phyloP scores from a whole-genome alignment of 2,797 vertebrate species.

The Anniella stebbinsi region DNA sequence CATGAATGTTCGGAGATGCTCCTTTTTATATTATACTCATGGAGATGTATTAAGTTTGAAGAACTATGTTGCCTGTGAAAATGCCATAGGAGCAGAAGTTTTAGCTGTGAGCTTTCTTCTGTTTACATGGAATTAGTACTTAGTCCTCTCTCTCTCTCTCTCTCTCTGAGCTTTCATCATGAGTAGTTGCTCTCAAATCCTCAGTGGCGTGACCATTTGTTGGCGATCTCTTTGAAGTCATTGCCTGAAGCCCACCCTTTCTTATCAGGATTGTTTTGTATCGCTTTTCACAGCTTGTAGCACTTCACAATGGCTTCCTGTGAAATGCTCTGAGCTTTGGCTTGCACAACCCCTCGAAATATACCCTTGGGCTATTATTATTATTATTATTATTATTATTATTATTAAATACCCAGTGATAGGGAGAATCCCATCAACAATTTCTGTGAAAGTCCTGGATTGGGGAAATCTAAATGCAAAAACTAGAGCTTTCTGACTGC shows the following conservation, averaged over 20 bases:
- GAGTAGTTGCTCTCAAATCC: constrained; percentile 27
- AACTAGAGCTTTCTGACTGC: neutral
- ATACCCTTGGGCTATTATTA: neutral
- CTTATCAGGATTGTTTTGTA: constrained; percentile 33
- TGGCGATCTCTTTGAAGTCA: constrained; percentile 18
- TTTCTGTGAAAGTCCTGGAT: neutral
- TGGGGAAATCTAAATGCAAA: neutral
- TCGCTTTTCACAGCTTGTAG: constrained; percentile 42
- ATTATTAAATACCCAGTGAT: too few species aligned
- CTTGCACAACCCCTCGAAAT: neutral
- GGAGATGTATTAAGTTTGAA: too few species aligned
- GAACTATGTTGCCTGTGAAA: neutral
- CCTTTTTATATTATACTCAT: too few species aligned
- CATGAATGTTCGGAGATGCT: neutral
- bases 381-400: neutral
- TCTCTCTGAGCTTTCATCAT: constrained; percentile 43
- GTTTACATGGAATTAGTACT: constrained; percentile 15
- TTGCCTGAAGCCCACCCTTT: neutral
- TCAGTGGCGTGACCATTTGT: constrained; percentile 42
- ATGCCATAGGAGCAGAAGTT: neutral
- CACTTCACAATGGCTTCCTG: constrained; percentile 29
- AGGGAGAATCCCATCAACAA: neutral
- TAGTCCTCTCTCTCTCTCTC: constrained; percentile 7
- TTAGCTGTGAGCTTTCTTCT: neutral
- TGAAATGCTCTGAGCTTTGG: neutral